These are phyloP conservation scores for Nipponacmea schrenckii DNA, from an alignment of 2,888 invertebrate genomes.

Conservation along the genomic window DNA sequence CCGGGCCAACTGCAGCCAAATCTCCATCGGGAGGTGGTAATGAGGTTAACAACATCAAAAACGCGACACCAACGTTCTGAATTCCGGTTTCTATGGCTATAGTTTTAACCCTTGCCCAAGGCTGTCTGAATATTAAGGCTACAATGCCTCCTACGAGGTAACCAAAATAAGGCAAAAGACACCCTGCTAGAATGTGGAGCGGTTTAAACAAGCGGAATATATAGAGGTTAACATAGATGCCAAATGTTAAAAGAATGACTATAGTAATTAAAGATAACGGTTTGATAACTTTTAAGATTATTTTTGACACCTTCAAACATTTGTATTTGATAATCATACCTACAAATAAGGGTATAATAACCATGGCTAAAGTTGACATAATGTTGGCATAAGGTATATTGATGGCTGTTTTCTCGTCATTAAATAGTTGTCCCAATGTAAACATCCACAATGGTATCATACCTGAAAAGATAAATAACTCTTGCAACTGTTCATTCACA, in stretches of 20 bases:
- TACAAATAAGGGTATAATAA: conserved; percentile 79
- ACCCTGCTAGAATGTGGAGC: conserved; percentile 50
- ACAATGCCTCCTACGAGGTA: conserved; percentile 56
- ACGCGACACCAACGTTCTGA: conserved; percentile 92
- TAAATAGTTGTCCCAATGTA: conserved; percentile 80
- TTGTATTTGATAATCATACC: conserved; percentile 66
- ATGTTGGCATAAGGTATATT: conserved; percentile 84
- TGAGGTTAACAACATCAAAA: conserved; percentile 85
- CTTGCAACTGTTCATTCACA: too few species aligned
- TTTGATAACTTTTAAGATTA: conserved; percentile 76
- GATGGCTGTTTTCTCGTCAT: conserved; percentile 74
- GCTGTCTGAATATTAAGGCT: conserved; percentile 48
- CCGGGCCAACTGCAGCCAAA: conserved; percentile 76
- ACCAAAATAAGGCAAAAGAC: conserved; percentile 61
- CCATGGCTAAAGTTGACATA: conserved; percentile 78
- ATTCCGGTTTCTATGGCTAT: conserved; percentile 87
- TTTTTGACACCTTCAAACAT: conserved; percentile 75
- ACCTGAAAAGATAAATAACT: conserved; percentile 69
- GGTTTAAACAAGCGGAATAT: conserved; percentile 84
- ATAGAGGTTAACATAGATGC: conserved; percentile 88
- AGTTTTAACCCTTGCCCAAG: conserved; percentile 70
- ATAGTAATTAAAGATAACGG: conserved; percentile 84
- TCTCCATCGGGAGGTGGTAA: conserved; percentile 88
- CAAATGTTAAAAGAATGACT: conserved; percentile 86
- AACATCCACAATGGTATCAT: conserved; percentile 93